Evolutionary conservation across 2,797 vertebrate genomes (phyloP).

Genomic region (Rhodeus uyekii): DNA sequence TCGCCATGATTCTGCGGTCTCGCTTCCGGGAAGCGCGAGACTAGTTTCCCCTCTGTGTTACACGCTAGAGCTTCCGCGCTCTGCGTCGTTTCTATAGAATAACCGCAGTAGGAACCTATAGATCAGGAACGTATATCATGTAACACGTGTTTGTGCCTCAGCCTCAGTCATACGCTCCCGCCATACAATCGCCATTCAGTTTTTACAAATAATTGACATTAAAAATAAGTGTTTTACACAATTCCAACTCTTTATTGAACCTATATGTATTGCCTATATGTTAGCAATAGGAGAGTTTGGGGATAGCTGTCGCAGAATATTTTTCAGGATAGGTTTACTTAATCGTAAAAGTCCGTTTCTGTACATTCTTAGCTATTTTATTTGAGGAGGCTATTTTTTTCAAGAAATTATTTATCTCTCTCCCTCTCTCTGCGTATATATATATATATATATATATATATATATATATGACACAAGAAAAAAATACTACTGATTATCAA

Average conservation of each 20-base stretch:
- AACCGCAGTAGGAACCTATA: constrained; percentile 2
- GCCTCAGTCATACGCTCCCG: background rate
- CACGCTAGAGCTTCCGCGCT: constrained; percentile 20
- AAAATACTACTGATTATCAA: background rate
- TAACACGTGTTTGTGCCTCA: background rate
- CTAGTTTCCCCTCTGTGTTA: constrained; percentile 32
- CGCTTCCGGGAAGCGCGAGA: constrained; percentile 71
- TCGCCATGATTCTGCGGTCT: constrained; percentile 80
- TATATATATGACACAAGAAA: background rate
- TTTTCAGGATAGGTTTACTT: background rate
- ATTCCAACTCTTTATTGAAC: background rate
- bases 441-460: no score
- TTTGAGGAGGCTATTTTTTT: no score
- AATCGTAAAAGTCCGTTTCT: background rate
- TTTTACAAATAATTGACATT: background rate
- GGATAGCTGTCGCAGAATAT: background rate
- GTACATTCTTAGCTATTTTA: no score
- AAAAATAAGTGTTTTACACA: background rate
- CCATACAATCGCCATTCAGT: background rate
- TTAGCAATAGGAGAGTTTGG: background rate
- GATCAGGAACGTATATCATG: constrained; percentile 1
- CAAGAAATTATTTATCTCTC: no score
- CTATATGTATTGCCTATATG: background rate
- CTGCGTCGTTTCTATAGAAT: background rate
- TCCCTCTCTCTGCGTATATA: no score